These are phyloP conservation scores for Python bivittatus DNA, from an alignment of 2,113 vertebrate species.

Conservation along the genomic window DNA sequence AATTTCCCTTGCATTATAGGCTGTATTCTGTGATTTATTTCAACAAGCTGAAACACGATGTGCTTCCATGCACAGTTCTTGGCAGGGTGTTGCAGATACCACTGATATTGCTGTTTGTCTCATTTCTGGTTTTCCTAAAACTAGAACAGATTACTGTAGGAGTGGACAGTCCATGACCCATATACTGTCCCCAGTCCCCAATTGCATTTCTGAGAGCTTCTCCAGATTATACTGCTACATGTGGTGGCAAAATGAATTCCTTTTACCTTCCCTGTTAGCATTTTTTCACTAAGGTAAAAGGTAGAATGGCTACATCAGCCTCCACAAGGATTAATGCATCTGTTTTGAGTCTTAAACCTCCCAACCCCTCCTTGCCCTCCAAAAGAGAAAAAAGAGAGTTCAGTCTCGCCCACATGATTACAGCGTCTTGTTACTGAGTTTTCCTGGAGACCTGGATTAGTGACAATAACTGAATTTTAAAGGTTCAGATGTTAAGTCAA, in stretches of 20 bases:
- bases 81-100: not conserved
- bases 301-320: not conserved
- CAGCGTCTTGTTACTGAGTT: not conserved
- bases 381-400: not conserved
- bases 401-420: not conserved
- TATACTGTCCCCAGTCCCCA: not conserved
- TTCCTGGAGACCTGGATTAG: not conserved
- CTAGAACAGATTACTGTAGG: not conserved
- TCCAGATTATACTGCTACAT: not conserved
- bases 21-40: not conserved
- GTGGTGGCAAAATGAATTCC: not conserved
- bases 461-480: conserved; percentile 11
- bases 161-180: not conserved
- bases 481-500: not conserved
- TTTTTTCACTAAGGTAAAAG: not conserved
- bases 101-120: not conserved
- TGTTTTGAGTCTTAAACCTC: not conserved
- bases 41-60: not conserved
- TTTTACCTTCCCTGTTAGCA: not conserved
- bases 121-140: not conserved
- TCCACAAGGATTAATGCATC: not conserved
- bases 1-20: not conserved
- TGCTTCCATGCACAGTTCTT: not conserved
- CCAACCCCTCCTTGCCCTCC: not conserved
- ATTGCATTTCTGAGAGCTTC: not conserved